Evolutionary conservation across 2,888 invertebrate species (phyloP), one percentile per base, ranked within the genome.

Genomic region (Andricus curvator): DNA sequence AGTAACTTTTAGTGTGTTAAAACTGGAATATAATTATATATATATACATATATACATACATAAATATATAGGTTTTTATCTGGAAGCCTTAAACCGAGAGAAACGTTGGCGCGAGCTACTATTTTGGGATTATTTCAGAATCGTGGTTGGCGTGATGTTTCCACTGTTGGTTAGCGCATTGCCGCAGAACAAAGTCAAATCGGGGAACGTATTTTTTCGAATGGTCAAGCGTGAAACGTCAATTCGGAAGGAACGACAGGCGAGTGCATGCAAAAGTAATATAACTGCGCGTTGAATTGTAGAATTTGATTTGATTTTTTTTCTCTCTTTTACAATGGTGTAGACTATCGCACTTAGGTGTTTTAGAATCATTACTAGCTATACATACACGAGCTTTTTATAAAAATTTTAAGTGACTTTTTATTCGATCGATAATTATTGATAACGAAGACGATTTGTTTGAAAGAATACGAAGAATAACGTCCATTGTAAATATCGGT

Each of bases 401-500:
- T 89, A 88, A 83, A 82, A 88, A 88, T 88, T 89, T 89, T 89
- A 89, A 89, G 86, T 88, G 84, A 83, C 83, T 89, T 89, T 88
- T 89, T 88, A 81, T 85, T 85, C 82, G 78, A 85, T 80, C 76
- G 83, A 88, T 84, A 81, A 80, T 81, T 83, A 76, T 82, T 82
- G 78, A 83, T 82, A 83, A 85, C 82, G 82, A 86, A 85, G 83
- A 84, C 83, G 82, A 85, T 87, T 89, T 85, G 82, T 86, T 88
- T 86, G 83, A 70, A 66, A 84, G 76, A 85, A 82, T 84, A 87
- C 81, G 86, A 86, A 85, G 79, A 83, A 85, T 88, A 88, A 89
- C 91, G 91, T 91, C 90, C 91, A 91, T 91, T 90, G 91, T 91
- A 91, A 90, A 91, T 92, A 91, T 90, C 86, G 88, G 89, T 91